Conservation (phyloP, 2,888 invertebrate species). For the Tryphoninae sp. region DNA sequence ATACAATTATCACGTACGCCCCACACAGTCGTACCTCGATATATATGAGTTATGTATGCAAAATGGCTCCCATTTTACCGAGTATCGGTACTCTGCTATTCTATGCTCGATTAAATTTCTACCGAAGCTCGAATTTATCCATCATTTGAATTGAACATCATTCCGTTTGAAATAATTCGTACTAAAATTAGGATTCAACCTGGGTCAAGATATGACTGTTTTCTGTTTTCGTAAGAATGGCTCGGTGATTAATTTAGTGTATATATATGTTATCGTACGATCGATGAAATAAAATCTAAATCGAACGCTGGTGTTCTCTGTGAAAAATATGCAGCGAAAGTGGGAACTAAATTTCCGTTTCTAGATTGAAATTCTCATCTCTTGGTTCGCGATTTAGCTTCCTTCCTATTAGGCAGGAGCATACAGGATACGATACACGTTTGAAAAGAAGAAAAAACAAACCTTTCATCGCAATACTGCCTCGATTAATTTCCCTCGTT, state of each 20-base stretch:
- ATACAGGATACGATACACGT: neutral
- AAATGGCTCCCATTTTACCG: constrained; percentile 16
- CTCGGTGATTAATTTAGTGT: neutral
- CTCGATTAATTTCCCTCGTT: constrained; percentile 45
- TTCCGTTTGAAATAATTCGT: neutral
- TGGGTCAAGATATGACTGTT: neutral
- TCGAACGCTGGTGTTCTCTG: neutral
- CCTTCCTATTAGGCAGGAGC: neutral
- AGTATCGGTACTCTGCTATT: constrained; percentile 40
- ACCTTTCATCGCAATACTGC: neutral
- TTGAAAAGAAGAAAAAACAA: neutral
- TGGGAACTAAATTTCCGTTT: neutral
- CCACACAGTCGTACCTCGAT: constrained; percentile 31
- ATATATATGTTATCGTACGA: neutral
- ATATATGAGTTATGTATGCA: constrained; percentile 33
- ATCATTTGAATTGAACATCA: neutral
- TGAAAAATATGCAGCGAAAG: neutral
- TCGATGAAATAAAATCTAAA: neutral
- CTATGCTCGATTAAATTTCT: constrained; percentile 31
- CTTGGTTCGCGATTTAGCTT: neutral
- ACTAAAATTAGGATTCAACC: neutral
- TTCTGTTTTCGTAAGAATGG: neutral
- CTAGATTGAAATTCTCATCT: neutral
- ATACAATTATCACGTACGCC: constrained; percentile 65
- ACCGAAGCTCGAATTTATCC: neutral